phyloP scores from a whole-genome alignment of 1,140 invertebrate species.

The Odontomachus brunneus region DNA sequence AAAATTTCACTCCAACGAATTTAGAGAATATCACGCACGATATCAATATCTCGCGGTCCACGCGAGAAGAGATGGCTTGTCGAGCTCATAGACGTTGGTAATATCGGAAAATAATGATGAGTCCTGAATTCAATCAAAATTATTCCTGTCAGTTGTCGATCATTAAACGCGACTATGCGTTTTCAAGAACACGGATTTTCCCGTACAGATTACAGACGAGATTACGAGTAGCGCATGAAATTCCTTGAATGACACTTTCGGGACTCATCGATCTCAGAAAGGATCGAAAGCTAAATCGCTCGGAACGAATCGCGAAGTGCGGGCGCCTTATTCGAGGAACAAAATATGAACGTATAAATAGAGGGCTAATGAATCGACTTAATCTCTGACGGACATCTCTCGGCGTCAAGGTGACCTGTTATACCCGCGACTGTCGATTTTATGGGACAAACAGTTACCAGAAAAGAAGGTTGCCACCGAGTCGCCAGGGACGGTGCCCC shows the following conservation, averaged over 20 bases:
- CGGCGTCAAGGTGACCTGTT: constrained; percentile 54
- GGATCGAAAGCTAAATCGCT: constrained; percentile 4
- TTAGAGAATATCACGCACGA: too few species aligned
- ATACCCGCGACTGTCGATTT: constrained; percentile 80
- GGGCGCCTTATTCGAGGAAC: constrained; percentile 23
- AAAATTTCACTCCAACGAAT: too few species aligned
- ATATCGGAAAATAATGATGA: too few species aligned
- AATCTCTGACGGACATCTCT: constrained; percentile 75
- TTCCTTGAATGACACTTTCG: not conserved
- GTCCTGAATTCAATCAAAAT: too few species aligned
- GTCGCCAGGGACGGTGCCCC: constrained; percentile 77
- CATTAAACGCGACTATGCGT: too few species aligned
- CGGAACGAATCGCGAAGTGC: constrained; percentile 10
- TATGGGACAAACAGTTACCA: constrained; percentile 78
- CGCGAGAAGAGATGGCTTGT: too few species aligned
- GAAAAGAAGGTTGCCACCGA: constrained; percentile 77
- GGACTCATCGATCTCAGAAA: constrained; percentile 14
- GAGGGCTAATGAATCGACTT: constrained; percentile 59
- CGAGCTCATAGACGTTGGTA: too few species aligned
- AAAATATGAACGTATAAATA: constrained; percentile 33
- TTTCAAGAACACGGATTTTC: too few species aligned
- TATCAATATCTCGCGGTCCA: too few species aligned
- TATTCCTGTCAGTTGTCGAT: too few species aligned
- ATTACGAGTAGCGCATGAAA: too few species aligned
- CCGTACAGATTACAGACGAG: not conserved